Base-by-base conservation (phyloP, 2,113 vertebrate genomes). In the Cettia cetti region DNA sequence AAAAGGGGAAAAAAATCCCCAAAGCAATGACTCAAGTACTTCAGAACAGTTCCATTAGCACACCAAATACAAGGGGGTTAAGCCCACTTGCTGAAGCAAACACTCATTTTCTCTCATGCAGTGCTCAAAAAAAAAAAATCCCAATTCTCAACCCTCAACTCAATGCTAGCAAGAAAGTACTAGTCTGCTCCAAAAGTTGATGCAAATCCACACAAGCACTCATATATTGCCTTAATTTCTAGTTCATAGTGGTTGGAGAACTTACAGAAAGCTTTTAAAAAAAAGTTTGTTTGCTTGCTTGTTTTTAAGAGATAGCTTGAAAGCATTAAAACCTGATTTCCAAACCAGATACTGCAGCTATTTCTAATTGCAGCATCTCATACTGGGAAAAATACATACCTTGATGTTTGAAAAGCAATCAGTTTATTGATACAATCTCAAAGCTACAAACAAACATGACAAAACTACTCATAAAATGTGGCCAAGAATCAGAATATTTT, bases 401-500 rank as follows among this genome's bases (percentile, higher is more conserved):
- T 3, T 28, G 7, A 0, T 77, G 22, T 31, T 66, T 52, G 35
- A 78, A 88, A 89, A 87, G 54, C 12, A 85, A 66, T n/a, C 3
- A 19, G 22, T 40, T 54, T 11, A 66, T n/a, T n/a, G 50, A 82
- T 33, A 57, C 10, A 57, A n/a, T 27, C 50, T 65, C 13, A 8
- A 84, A 75, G 13, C 30, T 56, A 83, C 1, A 2, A 88, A 56
- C 9, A 44, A 56, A 49, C 22, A 56, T 3, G 3, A 82, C 23
- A 83, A 75, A 59, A 8, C 8, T 30, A 59, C 13, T 50, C 4
- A 0, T 13, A 66, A 63, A 6, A 45, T 1, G 1, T 13, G 2
- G 50, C 10, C 33, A 71, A 64, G 21, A 56, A 69, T 16, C 44
- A 68, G 28, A 78, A 31, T 49, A 69, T 39, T 71, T 52, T 24